A percentile compares a stretch with the other conserved stretches of the same genome.
These are phyloP conservation scores for Lepidocyrtinus sp. DNA, from an alignment of 2,888 invertebrate species.

Conservation along the genomic window DNA sequence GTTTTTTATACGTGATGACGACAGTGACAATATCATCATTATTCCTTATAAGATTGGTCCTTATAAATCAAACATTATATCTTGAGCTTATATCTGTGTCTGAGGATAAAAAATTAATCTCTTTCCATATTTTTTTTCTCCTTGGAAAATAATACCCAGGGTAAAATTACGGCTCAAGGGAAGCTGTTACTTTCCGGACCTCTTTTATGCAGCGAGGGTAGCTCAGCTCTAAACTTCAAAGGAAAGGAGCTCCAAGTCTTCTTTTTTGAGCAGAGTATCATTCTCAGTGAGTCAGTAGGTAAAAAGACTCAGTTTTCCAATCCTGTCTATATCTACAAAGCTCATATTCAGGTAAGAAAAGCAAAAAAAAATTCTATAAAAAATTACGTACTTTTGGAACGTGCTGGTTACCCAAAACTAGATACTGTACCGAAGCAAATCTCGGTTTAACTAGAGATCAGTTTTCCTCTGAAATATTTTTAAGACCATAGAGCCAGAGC, in stretches of 20 bases:
- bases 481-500: too few species aligned
- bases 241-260: slow-evolving; percentile 94
- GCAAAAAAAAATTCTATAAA: not conserved
- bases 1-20: not conserved
- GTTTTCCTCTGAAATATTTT: too few species aligned
- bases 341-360: slow-evolving; percentile 88
- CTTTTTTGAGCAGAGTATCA: slow-evolving; percentile 97
- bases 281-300: slow-evolving; percentile 95
- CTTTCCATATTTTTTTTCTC: not conserved
- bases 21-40: not conserved
- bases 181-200: slow-evolving; percentile 91
- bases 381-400: too few species aligned
- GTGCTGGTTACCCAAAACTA: too few species aligned
- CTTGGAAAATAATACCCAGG: slow-evolving; percentile 76
- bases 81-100: too few species aligned
- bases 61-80: too few species aligned
- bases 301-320: slow-evolving; percentile 93
- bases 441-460: too few species aligned
- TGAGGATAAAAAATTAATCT: too few species aligned
- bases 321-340: slow-evolving; percentile 95
- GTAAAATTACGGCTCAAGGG: slow-evolving; percentile 97
- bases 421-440: too few species aligned
- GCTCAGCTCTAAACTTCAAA: slow-evolving; percentile 74
- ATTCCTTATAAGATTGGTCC: too few species aligned
- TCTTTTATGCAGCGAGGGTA: slow-evolving; percentile 80